A percentile compares a stretch with the other conserved stretches of the same genome.
phyloP scores from a whole-genome alignment of 2,888 invertebrate genomes.

The Tubulanus polymorphus region DNA sequence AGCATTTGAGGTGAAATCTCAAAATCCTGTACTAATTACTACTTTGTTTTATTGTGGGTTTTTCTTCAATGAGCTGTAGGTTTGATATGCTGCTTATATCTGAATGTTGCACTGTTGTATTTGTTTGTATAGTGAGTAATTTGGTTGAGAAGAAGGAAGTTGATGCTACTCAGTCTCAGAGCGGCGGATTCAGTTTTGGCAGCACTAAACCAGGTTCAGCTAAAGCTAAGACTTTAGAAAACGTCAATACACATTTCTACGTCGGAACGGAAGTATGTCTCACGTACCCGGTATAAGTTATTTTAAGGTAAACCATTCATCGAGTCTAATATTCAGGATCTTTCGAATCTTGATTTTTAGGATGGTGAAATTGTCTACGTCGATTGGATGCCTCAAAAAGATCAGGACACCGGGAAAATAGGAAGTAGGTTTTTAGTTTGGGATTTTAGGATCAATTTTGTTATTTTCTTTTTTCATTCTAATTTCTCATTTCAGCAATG shows the following conservation, averaged over 20 bases:
- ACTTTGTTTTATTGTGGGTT: no score
- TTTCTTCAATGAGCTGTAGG: background rate
- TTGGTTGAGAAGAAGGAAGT: constrained; percentile 13
- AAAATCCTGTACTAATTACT: no score
- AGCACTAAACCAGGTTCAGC: constrained; percentile 40
- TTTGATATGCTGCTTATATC: background rate
- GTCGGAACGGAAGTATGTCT: constrained; percentile 54
- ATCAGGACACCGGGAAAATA: constrained; percentile 52
- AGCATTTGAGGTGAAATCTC: no score
- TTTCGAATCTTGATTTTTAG: no score
- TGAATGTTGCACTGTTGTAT: no score
- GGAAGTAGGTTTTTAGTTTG: constrained; percentile 39
- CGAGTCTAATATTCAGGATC: no score
- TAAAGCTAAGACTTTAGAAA: constrained; percentile 44
- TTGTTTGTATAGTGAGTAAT: no score
- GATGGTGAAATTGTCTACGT: constrained; percentile 54
- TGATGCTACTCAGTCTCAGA: constrained; percentile 11
- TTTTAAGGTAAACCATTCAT: background rate
- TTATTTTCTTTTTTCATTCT: background rate
- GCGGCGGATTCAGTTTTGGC: constrained; percentile 28
- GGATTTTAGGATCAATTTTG: background rate
- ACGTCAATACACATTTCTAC: constrained; percentile 49
- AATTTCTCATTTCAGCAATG: constrained; percentile 33
- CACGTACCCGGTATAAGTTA: background rate
- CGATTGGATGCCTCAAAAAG: constrained; percentile 55